A percentile compares a stretch with the other conserved stretches of the same genome.
phyloP scores from a whole-genome alignment of 2,888 invertebrate genomes.

The Xanthostigma xanthostigma region DNA sequence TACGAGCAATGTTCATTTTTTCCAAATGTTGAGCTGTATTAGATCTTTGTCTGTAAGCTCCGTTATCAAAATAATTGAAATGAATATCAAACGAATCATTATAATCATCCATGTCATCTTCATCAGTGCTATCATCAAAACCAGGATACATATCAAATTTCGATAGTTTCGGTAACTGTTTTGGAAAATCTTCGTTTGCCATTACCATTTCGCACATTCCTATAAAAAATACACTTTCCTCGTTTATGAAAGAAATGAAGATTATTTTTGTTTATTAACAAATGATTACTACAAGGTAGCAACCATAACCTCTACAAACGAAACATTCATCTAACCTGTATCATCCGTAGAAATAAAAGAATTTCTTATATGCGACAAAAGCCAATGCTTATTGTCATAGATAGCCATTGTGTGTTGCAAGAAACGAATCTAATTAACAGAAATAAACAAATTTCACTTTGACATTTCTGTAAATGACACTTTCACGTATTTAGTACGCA shows the following conservation, averaged over 20 bases:
- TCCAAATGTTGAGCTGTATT: constrained; percentile 82
- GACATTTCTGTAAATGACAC: too few relatives aligned
- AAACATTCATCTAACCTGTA: constrained; percentile 33
- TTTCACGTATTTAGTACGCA: too few relatives aligned
- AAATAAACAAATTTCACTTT: too few relatives aligned
- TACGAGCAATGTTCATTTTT: constrained; percentile 73
- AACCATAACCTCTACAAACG: constrained; percentile 1
- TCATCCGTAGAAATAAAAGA: constrained; percentile 93
- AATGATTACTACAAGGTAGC: background rate
- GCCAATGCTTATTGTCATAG: constrained; percentile 86
- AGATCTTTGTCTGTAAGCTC: constrained; percentile 54
- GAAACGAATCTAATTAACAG: too few relatives aligned
- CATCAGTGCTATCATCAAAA: constrained; percentile 61
- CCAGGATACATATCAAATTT: constrained; percentile 57
- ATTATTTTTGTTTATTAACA: background rate
- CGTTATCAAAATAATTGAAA: constrained; percentile 42
- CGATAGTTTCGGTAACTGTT: constrained; percentile 35
- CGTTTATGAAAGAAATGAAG: background rate
- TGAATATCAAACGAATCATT: constrained; percentile 69
- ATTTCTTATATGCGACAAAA: constrained; percentile 82
- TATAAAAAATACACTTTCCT: constrained; percentile 8
- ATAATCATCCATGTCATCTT: constrained; percentile 52
- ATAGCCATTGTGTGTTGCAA: constrained; percentile 57
- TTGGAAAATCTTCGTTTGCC: constrained; percentile 68
- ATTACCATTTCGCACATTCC: constrained; percentile 88